Conservation (phyloP, 1,140 invertebrate genomes). For the Lycorma delicatula region DNA sequence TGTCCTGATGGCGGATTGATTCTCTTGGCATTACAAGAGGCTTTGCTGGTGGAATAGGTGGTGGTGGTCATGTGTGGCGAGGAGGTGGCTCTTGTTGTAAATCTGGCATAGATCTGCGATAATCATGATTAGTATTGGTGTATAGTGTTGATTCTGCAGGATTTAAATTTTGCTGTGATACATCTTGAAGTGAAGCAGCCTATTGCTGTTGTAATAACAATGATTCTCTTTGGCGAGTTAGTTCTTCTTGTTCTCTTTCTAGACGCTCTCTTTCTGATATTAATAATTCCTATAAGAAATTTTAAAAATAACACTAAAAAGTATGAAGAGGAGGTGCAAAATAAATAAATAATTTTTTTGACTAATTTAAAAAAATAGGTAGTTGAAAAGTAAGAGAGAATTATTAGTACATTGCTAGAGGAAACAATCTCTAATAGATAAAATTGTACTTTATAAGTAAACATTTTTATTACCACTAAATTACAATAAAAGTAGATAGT, state of each 20-base stretch:
- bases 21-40: slow-evolving; percentile 29
- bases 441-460: too few species aligned
- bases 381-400: too few species aligned
- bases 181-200: slow-evolving; percentile 7
- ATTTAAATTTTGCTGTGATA: not conserved
- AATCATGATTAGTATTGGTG: slow-evolving; percentile 31
- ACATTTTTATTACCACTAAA: too few species aligned
- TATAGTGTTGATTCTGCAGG: not conserved
- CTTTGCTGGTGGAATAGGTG: slow-evolving; percentile 43
- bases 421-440: too few species aligned
- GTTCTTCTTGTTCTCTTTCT: slow-evolving; percentile 64
- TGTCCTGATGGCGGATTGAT: not conserved
- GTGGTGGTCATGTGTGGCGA: slow-evolving; percentile 35
- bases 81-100: slow-evolving; percentile 43
- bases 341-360: too few species aligned
- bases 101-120: slow-evolving; percentile 61
- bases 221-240: slow-evolving; percentile 63
- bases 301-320: too few species aligned
- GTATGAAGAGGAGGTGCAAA: too few species aligned
- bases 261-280: slow-evolving; percentile 55
- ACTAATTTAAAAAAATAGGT: too few species aligned
- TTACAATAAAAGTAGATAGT: too few species aligned
- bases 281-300: slow-evolving; percentile 9
- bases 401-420: too few species aligned
- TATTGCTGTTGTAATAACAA: slow-evolving; percentile 38